Base-by-base conservation (phyloP, 2,113 vertebrate species). In the Empidonax alnorum region DNA sequence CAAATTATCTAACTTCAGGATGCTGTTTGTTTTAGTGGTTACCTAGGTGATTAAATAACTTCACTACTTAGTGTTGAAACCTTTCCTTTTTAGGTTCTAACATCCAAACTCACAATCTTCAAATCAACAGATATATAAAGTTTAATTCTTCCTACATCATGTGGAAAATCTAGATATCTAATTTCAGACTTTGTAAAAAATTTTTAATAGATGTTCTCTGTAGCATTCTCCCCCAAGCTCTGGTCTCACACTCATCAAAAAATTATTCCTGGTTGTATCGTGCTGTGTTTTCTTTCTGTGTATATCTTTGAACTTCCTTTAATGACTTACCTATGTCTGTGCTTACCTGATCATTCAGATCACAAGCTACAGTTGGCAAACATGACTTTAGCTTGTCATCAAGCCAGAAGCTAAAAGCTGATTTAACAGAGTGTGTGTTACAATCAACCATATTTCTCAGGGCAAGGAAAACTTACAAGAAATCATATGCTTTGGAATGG, bases 151-250 rank as follows among this genome's bases (percentile, higher is more conserved):
- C 16, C 15, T 49, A 19, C 4, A n/a, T 5, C 1, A 0, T 42
- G 46, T 6, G 3, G 14, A 25, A 89, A 73, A 39, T 1, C 3
- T 27, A 66, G 6, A n/a, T 18, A 47, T 4, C 8, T 63, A 46
- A 35, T 39, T 39, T 28, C 24, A 8, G 22, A 15, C 24, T 80
- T 74, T 30, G 25, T 18, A 1, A 79, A 44, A 67, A 67, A 14
- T 1, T 24, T 19, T 31, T 55, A 62, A 30, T 1, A 39, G 1
- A 4, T n/a, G 2, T 16, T 50, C 14, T 68, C 49, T n/a, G 27
- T 22, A 65, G 4, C 8, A 11, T 59, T 82, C 50, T 83, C 9
- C 19, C 18, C 7, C 10, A 50, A 27, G 7, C 15, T 77, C 21
- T 55, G 8, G 9, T 37, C 23, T 87, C 23, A 7, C 10, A 7